Evolutionary conservation across 2,113 vertebrate species (phyloP).

Genomic region (Paramisgurnus dabryanus): DNA sequence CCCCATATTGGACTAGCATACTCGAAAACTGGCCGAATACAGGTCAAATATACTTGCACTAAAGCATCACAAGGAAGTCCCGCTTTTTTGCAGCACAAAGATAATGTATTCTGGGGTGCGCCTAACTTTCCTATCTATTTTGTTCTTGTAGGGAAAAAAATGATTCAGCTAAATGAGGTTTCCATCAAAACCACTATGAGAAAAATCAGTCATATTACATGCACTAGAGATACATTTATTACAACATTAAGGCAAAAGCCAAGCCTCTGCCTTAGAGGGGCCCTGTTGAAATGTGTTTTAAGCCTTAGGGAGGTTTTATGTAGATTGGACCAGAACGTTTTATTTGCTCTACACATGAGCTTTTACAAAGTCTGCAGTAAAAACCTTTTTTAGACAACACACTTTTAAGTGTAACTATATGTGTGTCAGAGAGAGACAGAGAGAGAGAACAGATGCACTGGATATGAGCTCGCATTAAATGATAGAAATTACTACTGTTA

Average conservation of each 20-base stretch:
- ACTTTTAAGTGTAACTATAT: conserved; percentile 36
- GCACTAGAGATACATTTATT: not conserved
- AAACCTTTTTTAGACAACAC: conserved; percentile 54
- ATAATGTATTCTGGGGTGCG: too few relatives aligned
- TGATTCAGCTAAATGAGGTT: conserved; percentile 19
- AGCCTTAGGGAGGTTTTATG: conserved; percentile 60
- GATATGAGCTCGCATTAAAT: not conserved
- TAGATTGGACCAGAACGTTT: conserved; percentile 62
- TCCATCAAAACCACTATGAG: conserved; percentile 2
- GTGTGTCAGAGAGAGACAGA: not conserved
- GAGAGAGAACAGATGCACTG: not conserved
- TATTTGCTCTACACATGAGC: conserved; percentile 60
- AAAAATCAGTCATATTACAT: conserved; percentile 10
- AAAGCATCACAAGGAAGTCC: too few relatives aligned
- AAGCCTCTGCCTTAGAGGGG: conserved; percentile 56
- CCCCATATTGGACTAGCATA: too few relatives aligned
- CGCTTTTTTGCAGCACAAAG: too few relatives aligned
- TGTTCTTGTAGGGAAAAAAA: not conserved
- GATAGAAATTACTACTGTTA: too few relatives aligned
- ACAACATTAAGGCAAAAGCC: not conserved
- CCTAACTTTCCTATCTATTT: not conserved
- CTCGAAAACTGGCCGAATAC: too few relatives aligned
- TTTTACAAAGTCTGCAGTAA: conserved; percentile 57
- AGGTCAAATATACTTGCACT: too few relatives aligned
- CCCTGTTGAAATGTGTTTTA: conserved; percentile 55